Conservation (phyloP, 2,797 vertebrate species). For the Australoheros facetus region DNA sequence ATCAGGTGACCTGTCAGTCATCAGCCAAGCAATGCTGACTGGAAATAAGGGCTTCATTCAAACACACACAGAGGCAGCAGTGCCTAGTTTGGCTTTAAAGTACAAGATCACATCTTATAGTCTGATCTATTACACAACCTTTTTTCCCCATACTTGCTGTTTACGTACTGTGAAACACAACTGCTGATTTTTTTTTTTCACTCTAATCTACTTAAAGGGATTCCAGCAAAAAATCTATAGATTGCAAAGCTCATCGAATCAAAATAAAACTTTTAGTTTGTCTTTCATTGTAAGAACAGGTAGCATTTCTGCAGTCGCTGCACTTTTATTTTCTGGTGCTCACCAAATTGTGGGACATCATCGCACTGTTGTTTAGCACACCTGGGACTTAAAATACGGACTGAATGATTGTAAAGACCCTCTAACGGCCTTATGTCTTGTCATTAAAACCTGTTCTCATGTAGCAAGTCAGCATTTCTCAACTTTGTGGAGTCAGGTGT, state of each 20-base stretch:
- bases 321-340: not conserved
- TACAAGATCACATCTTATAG: not conserved
- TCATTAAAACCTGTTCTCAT: no score
- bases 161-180: not conserved
- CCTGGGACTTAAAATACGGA: not conserved
- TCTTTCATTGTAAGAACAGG: not conserved
- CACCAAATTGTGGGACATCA: not conserved
- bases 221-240: not conserved
- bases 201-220: not conserved
- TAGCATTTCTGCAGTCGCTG: not conserved
- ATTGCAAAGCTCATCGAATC: not conserved
- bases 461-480: not conserved
- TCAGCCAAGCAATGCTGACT: not conserved
- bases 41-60: not conserved
- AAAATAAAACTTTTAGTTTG: not conserved
- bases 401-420: not conserved
- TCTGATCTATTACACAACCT: not conserved
- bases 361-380: not conserved
- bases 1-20: slow-evolving; percentile 43
- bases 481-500: not conserved
- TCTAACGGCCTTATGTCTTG: not conserved
- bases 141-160: not conserved
- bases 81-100: slow-evolving; percentile 22
- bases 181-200: not conserved
- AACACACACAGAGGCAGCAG: not conserved